Base-by-base conservation (phyloP, 2,113 vertebrate species). In the Hypocryptadius cinnamomeus region DNA sequence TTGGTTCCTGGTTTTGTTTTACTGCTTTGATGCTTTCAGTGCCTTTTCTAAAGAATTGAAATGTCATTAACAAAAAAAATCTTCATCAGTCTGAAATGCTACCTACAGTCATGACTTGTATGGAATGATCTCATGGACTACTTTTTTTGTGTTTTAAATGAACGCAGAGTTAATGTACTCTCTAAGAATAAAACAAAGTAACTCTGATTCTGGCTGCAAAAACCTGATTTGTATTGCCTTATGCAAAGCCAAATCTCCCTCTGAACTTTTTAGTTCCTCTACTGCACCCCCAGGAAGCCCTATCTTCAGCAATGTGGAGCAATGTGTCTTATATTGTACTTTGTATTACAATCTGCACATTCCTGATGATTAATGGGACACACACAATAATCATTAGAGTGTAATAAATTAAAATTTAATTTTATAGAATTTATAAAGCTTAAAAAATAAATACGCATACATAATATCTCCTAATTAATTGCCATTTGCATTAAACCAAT, bases 111-210 rank as follows among this genome's bases (percentile, higher is more conserved):
- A 54, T 68, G 31, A 90, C 84, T 88, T 95, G 13, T 86, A 74
- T n/a, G 47, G 33, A 66, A 37, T 79, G 64, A 65, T 65, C 13
- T 92, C 74, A 74, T 1, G 13, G 15, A 59, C 21, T 64, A 44
- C 3, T 0, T 80, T 74, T 71, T 71, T 85, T 33, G 6, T 84
- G 63, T 92, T 90, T 89, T 63, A 93, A 90, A 42, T 47, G 11
- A 82, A 22, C 0, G 0, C 27, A 51, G 44, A 69, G 12, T 39
- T 68, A 23, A 59, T 66, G 4, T 18, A 24, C 31, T 68, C 5
- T 77, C 7, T 69, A 51, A 72, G 17, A 87, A 11, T 15, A 90
- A 79, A 89, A 50, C 25, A 74, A 17, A 78, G 5, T 37, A 81
- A 42, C 15, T 79, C 33, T 78, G 24, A 50, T 66, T 45, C 42